These are phyloP conservation scores for Buceros bicornis DNA, from an alignment of 2,797 vertebrate genomes.

Conservation along the genomic window DNA sequence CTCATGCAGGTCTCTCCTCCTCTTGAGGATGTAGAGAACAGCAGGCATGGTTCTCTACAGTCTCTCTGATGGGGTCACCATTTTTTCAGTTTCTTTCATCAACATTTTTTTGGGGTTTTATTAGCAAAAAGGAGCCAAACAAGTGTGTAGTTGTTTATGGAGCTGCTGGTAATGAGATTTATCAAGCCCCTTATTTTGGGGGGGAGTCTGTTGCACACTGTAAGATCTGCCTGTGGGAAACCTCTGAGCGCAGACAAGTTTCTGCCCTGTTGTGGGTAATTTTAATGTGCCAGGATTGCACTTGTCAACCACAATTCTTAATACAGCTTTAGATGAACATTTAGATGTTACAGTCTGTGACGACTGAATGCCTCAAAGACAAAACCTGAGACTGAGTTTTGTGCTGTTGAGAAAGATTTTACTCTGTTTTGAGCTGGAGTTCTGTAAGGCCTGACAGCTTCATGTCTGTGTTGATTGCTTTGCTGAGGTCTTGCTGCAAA, in stretches of 20 bases:
- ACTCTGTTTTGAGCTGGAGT: slow-evolving; percentile 4
- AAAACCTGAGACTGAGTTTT: not conserved
- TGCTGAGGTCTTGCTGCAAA: slow-evolving; percentile 54
- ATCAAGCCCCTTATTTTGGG: not conserved
- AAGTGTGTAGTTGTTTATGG: fast-evolving
- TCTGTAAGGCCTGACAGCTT: slow-evolving; percentile 34
- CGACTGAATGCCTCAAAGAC: not conserved
- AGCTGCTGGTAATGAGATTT: not conserved
- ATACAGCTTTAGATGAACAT: not conserved
- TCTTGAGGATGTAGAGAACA: not conserved
- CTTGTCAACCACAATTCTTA: not conserved
- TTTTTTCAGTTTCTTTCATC: not conserved
- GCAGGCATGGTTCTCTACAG: not conserved
- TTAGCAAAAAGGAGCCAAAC: not conserved
- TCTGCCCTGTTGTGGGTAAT: not conserved
- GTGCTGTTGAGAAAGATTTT: not conserved
- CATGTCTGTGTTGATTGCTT: slow-evolving; percentile 28
- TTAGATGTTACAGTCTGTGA: not conserved
- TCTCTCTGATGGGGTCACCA: not conserved
- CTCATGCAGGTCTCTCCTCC: not conserved
- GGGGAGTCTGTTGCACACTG: not conserved
- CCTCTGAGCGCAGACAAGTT: not conserved
- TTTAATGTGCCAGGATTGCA: not conserved
- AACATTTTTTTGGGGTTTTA: not conserved
- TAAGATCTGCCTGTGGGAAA: not conserved